Base-by-base conservation (phyloP, 2,113 vertebrate genomes). In the Siniperca knerii region DNA sequence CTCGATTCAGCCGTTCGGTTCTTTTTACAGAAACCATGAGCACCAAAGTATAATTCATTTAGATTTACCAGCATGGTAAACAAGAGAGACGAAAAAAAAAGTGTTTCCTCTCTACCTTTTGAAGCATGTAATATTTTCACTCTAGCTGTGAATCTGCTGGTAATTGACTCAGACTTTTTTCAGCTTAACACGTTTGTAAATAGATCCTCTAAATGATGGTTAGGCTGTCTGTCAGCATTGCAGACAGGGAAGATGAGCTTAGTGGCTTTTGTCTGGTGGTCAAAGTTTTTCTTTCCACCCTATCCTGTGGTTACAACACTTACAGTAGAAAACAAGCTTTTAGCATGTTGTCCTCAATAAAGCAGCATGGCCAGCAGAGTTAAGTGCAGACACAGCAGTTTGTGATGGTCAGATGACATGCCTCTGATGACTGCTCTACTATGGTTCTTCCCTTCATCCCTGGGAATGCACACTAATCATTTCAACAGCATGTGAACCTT, bases 311-410 rank as follows among this genome's bases (percentile, higher is more conserved):
- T 79, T 78, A 25, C 60, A 65, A 48, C 68, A 61, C 73, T 79
- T 54, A 3, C 4, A 16, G 33, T 16, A 67, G 29, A 40, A 77
- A 76, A 70, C 48, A 5, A 6, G 20, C 29, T 74, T 29, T 69
- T 61, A 73, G 67, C 65, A 70, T 37, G 61, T 61, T 10, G 23
- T 66, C 60, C 62, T 62, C 58, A n/a, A 58, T 75, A 62, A 79
- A 72, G 54, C 72, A 29, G 69, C 62, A 10, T 76, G 79, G 77
- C 67, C 6, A 15, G 33, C 23, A 72, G 62, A 79, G 62, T 78
- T 62, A 79, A 86, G 67, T 90, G 89, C 89, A 64, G 87, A 90
- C 80, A 33, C 85, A 81, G 88, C 91, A 81, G 67, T 87, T 89
- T 84, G 68, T 67, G 80, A 54, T 4, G 77, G 87, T 93, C 91